Evolutionary conservation across 2,888 invertebrate species (phyloP).

Genomic region (Tetramorium bicarinatum): DNA sequence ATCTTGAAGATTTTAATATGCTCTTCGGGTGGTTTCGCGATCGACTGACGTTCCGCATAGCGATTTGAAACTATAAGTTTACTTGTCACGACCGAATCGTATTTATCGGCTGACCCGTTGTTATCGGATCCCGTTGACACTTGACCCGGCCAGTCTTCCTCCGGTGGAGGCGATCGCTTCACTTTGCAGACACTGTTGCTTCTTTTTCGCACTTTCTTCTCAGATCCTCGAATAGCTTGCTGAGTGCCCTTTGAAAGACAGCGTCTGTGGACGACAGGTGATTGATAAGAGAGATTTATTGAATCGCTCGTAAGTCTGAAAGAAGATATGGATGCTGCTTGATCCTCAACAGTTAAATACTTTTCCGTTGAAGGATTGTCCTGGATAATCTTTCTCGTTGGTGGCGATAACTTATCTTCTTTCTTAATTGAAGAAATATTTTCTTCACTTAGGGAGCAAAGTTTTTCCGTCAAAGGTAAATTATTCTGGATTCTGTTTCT

Average conservation of each 20-base stretch:
- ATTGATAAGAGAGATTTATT: slow-evolving; percentile 11
- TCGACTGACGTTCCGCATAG: slow-evolving; percentile 59
- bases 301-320: neutral
- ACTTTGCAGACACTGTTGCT: slow-evolving; percentile 60
- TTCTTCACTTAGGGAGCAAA: neutral
- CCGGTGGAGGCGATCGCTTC: slow-evolving; percentile 80
- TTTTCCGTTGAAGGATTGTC: neutral
- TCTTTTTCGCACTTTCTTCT: slow-evolving; percentile 31
- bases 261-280: slow-evolving; percentile 39
- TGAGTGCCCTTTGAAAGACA: slow-evolving; percentile 2
- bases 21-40: slow-evolving; percentile 40
- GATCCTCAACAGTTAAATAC: slow-evolving; percentile 1
- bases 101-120: slow-evolving; percentile 69
- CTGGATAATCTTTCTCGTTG: neutral
- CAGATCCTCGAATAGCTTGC: neutral
- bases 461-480: neutral
- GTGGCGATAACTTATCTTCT: neutral
- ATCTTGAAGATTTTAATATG: slow-evolving; percentile 22
- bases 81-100: slow-evolving; percentile 76
- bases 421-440: neutral
- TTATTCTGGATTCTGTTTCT: neutral
- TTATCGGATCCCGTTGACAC: slow-evolving; percentile 71
- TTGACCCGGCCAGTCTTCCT: slow-evolving; percentile 60
- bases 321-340: neutral
- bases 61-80: slow-evolving; percentile 74